phyloP scores from a whole-genome alignment of 1,140 invertebrate species.

The Euwallacea fornicatus region DNA sequence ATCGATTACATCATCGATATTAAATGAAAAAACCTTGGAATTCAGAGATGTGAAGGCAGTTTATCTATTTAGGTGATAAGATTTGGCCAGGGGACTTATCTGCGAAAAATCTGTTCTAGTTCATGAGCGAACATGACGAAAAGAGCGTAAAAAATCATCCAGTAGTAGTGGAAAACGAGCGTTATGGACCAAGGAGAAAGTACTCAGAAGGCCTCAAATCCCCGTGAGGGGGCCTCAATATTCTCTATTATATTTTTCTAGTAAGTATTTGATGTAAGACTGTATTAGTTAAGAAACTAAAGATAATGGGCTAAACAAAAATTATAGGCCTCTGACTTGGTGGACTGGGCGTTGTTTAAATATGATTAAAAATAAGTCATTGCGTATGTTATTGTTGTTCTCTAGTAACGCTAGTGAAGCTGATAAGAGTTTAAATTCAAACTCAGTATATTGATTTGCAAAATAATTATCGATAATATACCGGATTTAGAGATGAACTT shows the following conservation, averaged over 20 bases:
- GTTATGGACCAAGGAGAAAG: constrained; percentile 31
- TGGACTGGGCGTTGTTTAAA: neutral
- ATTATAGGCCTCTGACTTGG: no score
- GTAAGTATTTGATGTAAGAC: constrained; percentile 28
- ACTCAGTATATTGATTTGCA: neutral
- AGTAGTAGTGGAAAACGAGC: neutral
- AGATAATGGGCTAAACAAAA: no score
- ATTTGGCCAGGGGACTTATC: constrained; percentile 5
- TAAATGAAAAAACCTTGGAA: constrained; percentile 14
- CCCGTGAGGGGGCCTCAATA: constrained; percentile 32
- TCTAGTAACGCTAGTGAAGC: neutral
- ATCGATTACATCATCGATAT: neutral
- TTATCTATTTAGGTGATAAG: constrained; percentile 21
- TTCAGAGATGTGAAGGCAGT: constrained; percentile 3
- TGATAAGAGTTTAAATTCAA: neutral
- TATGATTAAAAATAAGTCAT: neutral
- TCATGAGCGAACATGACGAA: neutral
- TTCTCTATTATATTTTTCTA: constrained; percentile 36
- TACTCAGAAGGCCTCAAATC: constrained; percentile 23
- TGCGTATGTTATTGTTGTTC: neutral
- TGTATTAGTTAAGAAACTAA: neutral
- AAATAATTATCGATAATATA: no score
- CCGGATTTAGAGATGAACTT: no score
- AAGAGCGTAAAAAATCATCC: neutral
- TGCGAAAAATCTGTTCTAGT: neutral